A percentile compares a stretch with the other conserved stretches of the same genome.
These are phyloP conservation scores for Monopterus albus DNA, from an alignment of 2,113 vertebrate species.

Conservation along the genomic window DNA sequence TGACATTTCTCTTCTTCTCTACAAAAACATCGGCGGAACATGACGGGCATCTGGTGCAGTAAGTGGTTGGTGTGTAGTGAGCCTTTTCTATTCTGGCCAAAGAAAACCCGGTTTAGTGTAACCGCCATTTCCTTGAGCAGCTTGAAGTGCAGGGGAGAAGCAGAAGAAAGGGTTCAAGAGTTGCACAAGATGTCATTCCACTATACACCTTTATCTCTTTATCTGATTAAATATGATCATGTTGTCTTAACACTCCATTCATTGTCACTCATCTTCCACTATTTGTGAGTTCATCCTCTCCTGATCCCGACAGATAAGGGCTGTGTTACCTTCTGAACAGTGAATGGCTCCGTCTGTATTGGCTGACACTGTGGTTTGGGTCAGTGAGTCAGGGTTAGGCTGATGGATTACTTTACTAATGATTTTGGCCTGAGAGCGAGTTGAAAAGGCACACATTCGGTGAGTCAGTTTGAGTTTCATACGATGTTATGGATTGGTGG, in stretches of 20 bases:
- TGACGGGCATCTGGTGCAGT: slow-evolving; percentile 73
- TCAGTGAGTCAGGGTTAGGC: slow-evolving; percentile 68
- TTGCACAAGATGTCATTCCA: slow-evolving; percentile 43
- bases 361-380: slow-evolving; percentile 75
- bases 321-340: slow-evolving; percentile 38
- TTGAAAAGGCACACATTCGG: slow-evolving; percentile 73
- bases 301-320: slow-evolving; percentile 57
- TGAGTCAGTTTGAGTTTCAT: slow-evolving; percentile 76
- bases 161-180: slow-evolving; percentile 39
- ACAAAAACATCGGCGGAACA: slow-evolving; percentile 66
- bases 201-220: slow-evolving; percentile 10
- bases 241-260: slow-evolving; percentile 6
- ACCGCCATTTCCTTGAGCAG: slow-evolving; percentile 64
- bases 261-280: slow-evolving; percentile 33
- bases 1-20: slow-evolving; percentile 71
- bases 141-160: slow-evolving; percentile 36
- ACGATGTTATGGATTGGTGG: slow-evolving; percentile 74
- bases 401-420: slow-evolving; percentile 82
- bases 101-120: slow-evolving; percentile 77
- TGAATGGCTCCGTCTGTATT: slow-evolving; percentile 66
- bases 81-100: slow-evolving; percentile 70
- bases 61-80: slow-evolving; percentile 60
- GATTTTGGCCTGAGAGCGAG: slow-evolving; percentile 76
- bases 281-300: slow-evolving; percentile 38
- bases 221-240: slow-evolving; percentile 22